phyloP scores from a whole-genome alignment of 2,113 vertebrate genomes.

The Nycticorax nycticorax region DNA sequence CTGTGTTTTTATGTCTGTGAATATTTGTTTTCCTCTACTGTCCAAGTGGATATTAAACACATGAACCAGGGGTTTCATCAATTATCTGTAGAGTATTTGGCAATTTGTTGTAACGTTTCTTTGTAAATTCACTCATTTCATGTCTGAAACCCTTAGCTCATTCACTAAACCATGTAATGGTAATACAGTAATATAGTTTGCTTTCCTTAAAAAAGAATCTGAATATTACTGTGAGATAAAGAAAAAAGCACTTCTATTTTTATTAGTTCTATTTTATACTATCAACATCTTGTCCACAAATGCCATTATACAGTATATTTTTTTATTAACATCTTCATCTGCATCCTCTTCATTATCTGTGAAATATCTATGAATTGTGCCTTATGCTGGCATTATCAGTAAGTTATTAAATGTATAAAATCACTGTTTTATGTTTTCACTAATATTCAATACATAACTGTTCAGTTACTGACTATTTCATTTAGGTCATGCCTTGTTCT shows the following conservation, averaged over 20 bases:
- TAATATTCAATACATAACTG: not conserved
- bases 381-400: not conserved
- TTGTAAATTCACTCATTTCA: constrained; percentile 44
- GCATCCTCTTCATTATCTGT: not conserved
- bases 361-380: not conserved
- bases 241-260: constrained; percentile 6
- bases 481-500: not conserved
- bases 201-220: constrained; percentile 33
- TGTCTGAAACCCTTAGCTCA: constrained; percentile 34
- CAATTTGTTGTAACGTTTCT: constrained; percentile 31
- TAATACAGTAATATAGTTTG: constrained; percentile 42
- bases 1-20: too few relatives aligned
- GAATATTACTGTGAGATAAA: constrained; percentile 8
- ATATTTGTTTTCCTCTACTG: not conserved
- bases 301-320: not conserved
- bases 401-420: not conserved
- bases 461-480: not conserved
- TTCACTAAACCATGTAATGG: constrained; percentile 34
- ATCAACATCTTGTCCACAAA: not conserved
- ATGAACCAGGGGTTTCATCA: constrained; percentile 32
- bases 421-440: not conserved
- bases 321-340: not conserved
- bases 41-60: not conserved
- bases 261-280: not conserved
- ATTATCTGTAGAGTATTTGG: constrained; percentile 23